A percentile compares a stretch with the other conserved stretches of the same genome.
Evolutionary conservation across 2,888 invertebrate species (phyloP).

Genomic region (Oeneis ivallda): DNA sequence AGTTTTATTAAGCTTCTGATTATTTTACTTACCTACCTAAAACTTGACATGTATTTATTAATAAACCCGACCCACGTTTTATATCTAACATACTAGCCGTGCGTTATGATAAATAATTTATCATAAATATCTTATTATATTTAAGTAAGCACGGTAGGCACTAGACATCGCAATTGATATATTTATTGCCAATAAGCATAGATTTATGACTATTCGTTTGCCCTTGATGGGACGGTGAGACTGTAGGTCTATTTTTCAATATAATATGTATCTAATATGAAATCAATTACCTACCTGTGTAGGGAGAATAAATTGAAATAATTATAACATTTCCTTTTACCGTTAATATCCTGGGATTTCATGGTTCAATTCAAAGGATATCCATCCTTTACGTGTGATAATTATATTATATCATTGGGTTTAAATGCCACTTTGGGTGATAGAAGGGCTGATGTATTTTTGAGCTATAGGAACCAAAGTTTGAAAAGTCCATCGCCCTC

Average conservation of each 20-base stretch:
- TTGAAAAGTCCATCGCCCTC: too few relatives aligned
- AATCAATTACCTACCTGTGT: neutral
- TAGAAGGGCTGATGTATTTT: too few relatives aligned
- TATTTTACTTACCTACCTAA: too few relatives aligned
- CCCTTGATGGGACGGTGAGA: neutral
- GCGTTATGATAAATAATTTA: neutral
- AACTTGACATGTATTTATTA: neutral
- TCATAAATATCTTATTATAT: slow-evolving; percentile 5
- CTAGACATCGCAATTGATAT: neutral
- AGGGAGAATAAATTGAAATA: neutral
- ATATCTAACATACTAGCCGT: neutral
- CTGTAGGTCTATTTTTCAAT: neutral
- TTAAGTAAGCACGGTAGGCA: slow-evolving; percentile 5
- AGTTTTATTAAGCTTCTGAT: too few relatives aligned
- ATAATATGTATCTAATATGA: neutral
- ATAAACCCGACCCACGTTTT: neutral
- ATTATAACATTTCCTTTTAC: neutral
- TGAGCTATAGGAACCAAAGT: too few relatives aligned
- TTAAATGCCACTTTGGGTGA: too few relatives aligned
- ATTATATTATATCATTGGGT: too few relatives aligned
- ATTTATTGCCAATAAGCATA: slow-evolving; percentile 8
- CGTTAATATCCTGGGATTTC: neutral
- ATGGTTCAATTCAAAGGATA: neutral
- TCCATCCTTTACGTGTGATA: too few relatives aligned
- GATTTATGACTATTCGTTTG: slow-evolving; percentile 7